Evolutionary conservation across 2,888 invertebrate genomes (phyloP), one percentile per base, ranked within the genome.

Genomic region (Pomacea canaliculata): DNA sequence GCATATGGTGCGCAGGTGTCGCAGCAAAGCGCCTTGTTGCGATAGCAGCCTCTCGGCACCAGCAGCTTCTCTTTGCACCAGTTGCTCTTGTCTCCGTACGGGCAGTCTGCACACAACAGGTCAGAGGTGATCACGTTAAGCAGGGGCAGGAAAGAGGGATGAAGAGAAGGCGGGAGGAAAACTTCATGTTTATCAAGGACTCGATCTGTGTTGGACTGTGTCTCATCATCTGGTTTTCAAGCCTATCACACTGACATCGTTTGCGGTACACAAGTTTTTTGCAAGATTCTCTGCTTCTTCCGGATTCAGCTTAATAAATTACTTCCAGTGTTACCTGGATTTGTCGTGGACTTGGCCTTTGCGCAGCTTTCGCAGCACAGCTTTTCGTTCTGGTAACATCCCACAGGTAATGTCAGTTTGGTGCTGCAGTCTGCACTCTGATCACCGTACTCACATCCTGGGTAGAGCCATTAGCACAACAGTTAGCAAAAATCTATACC

Each of bases 361-460:
- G 76, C 73, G 62, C 81, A 81, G 3, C 78, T 79, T n/a, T 71
- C 75, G 71, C 81, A 81, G 23, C 81, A 81, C 27, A 79, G 74
- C n/a, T 78, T 70, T 63, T 78, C 81, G 65, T 81, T 81, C 69
- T 73, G 60, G 73, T 81, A 79, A 56, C 81, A 81, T 13, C 81
- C 81, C 27, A 77, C 71, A 13, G 81, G 81, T 27, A 76, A n/a
- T 3, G 71, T 69, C 23, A 81, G 73, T 59, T 75, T 72, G 0
- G 72, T 77, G 3, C 65, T n/a, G 70, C 85, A 85, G 27, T 81
- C 82, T 0, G 76, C 56, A 56, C 75, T 78, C 59, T 77, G 83
- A 72, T 85, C 85, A 0, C 85, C 85, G 71, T 79, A 85, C 62
- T 82, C 80, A 79, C 85, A 85, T 18, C 80, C 84, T 85, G 76